A percentile compares a stretch with the other conserved stretches of the same genome.
Conservation (phyloP, 2,797 vertebrate genomes). For the Gymnothorax reevesii region DNA sequence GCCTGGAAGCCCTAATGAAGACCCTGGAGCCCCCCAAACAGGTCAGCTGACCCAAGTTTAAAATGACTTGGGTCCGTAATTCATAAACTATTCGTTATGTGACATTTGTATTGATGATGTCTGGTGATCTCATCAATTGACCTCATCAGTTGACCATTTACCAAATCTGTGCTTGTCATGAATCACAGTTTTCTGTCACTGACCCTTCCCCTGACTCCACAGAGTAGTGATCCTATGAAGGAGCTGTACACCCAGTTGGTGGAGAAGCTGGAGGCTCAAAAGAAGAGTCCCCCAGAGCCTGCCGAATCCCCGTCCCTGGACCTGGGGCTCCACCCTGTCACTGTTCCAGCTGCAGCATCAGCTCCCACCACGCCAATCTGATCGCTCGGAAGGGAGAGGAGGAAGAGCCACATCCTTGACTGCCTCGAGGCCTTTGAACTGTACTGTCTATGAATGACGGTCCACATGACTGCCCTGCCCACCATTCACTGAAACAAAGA, state of each 20-base stretch:
- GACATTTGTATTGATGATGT: background rate
- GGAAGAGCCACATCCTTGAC: background rate
- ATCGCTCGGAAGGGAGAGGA: slow-evolving; percentile 33
- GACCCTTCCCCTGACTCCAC: slow-evolving; percentile 37
- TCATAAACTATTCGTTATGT: background rate
- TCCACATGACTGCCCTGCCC: background rate
- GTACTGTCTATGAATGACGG: background rate
- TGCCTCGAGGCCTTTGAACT: background rate
- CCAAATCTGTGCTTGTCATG: slow-evolving; percentile 21
- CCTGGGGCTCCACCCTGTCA: slow-evolving; percentile 80
- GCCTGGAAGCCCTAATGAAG: slow-evolving; percentile 85
- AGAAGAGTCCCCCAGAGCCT: slow-evolving; percentile 78
- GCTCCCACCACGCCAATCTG: slow-evolving; percentile 65
- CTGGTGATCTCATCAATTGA: background rate
- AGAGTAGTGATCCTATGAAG: slow-evolving; percentile 90
- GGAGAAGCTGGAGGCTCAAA: slow-evolving; percentile 85
- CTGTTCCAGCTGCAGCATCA: slow-evolving; percentile 69
- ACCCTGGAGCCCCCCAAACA: slow-evolving; percentile 91
- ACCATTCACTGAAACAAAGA: background rate
- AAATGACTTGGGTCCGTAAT: background rate
- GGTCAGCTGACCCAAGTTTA: slow-evolving; percentile 60
- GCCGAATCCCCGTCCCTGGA: slow-evolving; percentile 82
- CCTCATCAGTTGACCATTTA: background rate
- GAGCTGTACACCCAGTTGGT: slow-evolving; percentile 84
- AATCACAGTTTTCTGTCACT: background rate